Percentiles rank a stretch among this genome's conserved stretches.
These are phyloP conservation scores for Melipona bicolor DNA, from an alignment of 2,888 invertebrate species.

Conservation along the genomic window DNA sequence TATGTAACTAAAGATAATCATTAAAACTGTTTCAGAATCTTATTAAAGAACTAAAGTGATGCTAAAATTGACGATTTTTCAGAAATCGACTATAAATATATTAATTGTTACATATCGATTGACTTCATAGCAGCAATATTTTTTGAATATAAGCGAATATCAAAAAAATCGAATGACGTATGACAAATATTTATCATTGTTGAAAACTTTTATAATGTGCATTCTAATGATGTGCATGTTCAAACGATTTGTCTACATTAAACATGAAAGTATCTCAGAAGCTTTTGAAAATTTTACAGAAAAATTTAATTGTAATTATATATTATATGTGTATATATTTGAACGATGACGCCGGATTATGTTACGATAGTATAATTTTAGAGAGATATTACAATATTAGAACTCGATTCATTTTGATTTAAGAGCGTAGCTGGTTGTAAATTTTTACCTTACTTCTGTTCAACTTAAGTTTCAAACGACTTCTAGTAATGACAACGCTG, in stretches of 20 bases:
- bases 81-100: constrained; percentile 11
- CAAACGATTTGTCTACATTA: constrained; percentile 25
- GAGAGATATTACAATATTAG: neutral
- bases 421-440: neutral
- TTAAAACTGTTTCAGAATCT: neutral
- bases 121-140: constrained; percentile 29
- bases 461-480: neutral
- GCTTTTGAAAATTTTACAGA: constrained; percentile 40
- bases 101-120: constrained; percentile 13
- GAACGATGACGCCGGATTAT: neutral
- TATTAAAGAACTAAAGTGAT: neutral
- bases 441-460: neutral
- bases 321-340: neutral
- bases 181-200: constrained; percentile 5
- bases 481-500: constrained; percentile 11
- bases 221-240: neutral
- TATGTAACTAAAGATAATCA: constrained; percentile 1
- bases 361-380: neutral
- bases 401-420: neutral
- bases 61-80: constrained; percentile 3
- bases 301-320: constrained; percentile 18
- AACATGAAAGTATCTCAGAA: constrained; percentile 42
- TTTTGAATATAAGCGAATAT: constrained; percentile 21
- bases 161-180: neutral
- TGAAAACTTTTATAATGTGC: constrained; percentile 39